Evolutionary conservation across 2,113 vertebrate species (phyloP).

Genomic region (Prinia subflava): DNA sequence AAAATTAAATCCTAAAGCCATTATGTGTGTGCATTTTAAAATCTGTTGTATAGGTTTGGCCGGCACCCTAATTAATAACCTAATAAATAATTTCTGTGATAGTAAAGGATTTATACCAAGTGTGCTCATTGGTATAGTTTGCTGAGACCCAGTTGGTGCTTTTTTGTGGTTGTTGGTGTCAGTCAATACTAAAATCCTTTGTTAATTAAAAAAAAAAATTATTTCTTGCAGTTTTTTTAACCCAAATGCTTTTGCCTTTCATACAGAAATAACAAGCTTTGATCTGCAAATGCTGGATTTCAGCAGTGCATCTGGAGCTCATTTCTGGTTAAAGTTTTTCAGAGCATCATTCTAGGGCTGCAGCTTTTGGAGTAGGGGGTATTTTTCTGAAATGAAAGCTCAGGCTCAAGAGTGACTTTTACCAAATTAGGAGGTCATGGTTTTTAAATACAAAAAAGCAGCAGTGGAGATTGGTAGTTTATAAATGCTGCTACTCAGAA

Average conservation of each 20-base stretch:
- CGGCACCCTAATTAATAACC: constrained; percentile 28
- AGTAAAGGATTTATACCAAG: not conserved
- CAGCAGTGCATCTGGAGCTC: constrained; percentile 43
- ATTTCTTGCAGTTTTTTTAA: not conserved
- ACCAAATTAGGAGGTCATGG: not conserved
- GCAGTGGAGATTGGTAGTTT: not conserved
- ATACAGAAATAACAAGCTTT: constrained; percentile 12
- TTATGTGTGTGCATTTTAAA: not conserved
- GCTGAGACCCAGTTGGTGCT: not conserved
- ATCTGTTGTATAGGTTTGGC: not conserved
- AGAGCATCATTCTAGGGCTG: not conserved
- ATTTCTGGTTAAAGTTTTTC: constrained; percentile 24
- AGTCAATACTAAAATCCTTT: not conserved
- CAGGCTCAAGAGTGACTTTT: not conserved
- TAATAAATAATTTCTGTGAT: not conserved
- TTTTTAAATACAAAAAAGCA: constrained; percentile 39
- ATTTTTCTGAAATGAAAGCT: constrained; percentile 30
- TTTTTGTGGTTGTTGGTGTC: not conserved
- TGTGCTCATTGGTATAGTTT: not conserved
- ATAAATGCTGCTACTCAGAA: not conserved
- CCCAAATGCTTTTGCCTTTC: not conserved
- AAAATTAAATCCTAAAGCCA: not conserved
- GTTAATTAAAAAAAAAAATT: constrained; percentile 42
- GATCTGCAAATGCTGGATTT: constrained; percentile 23
- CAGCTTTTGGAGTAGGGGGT: constrained; percentile 2